These are phyloP conservation scores for Xestia xanthographa DNA, from an alignment of 2,888 invertebrate species.

Conservation along the genomic window DNA sequence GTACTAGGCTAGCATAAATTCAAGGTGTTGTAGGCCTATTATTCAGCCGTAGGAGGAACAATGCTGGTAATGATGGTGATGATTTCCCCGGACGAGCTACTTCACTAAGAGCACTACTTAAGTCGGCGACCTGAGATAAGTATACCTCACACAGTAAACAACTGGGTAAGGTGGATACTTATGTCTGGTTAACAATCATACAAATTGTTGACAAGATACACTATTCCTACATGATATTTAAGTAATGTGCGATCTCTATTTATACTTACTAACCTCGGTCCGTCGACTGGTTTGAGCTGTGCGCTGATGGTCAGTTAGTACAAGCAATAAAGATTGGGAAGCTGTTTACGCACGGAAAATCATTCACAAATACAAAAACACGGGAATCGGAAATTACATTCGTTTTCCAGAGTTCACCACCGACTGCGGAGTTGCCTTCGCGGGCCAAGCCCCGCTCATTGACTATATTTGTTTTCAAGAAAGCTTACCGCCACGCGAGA, in stretches of 20 bases:
- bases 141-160: slow-evolving; percentile 8
- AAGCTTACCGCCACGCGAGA: too few relatives aligned
- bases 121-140: not conserved
- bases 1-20: too few relatives aligned
- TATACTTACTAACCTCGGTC: not conserved
- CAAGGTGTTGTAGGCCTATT: not conserved
- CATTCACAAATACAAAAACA: too few relatives aligned
- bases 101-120: slow-evolving; percentile 5
- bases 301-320: not conserved
- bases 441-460: too few relatives aligned
- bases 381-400: too few relatives aligned
- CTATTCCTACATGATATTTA: not conserved
- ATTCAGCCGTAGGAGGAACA: not conserved
- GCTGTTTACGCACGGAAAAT: not conserved
- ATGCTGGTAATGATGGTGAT: not conserved
- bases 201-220: not conserved
- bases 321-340: not conserved
- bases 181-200: slow-evolving; percentile 1
- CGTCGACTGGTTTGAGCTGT: not conserved
- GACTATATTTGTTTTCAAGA: too few relatives aligned
- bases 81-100: slow-evolving; percentile 1
- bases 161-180: not conserved
- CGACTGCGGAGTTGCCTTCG: not conserved
- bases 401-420: not conserved
- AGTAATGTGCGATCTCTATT: not conserved